Percentiles rank a stretch among this genome's conserved stretches.
These are phyloP conservation scores for Diuraphis noxia DNA, from an alignment of 1,140 invertebrate genomes.

Conservation along the genomic window DNA sequence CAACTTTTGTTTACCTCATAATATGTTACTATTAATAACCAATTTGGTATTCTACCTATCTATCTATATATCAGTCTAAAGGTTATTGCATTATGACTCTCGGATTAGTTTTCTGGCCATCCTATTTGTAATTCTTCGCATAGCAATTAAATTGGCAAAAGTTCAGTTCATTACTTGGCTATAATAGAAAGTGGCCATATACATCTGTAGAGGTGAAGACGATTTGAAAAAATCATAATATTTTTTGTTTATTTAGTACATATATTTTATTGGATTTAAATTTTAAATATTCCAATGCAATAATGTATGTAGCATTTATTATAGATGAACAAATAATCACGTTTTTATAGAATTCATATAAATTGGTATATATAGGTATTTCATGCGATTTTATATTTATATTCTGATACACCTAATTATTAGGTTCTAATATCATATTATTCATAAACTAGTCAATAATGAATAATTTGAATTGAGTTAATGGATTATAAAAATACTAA, in stretches of 20 bases:
- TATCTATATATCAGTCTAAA: background rate
- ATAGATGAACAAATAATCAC: background rate
- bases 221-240: background rate
- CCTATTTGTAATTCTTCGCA: conserved; percentile 9
- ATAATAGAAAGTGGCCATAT: background rate
- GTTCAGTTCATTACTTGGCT: background rate
- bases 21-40: conserved; percentile 9
- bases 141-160: conserved; percentile 26
- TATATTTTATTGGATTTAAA: background rate
- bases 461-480: background rate
- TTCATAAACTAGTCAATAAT: background rate
- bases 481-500: background rate
- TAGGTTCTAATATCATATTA: background rate
- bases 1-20: background rate
- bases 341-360: background rate
- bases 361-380: background rate
- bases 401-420: background rate
- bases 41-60: background rate
- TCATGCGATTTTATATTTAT: background rate
- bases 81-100: conserved; percentile 21
- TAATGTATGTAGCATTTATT: too few species aligned
- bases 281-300: background rate
- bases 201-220: background rate
- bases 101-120: background rate
- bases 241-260: background rate